These are phyloP conservation scores for Amphiprion percula DNA, from an alignment of 2,113 vertebrate species.

Conservation along the genomic window DNA sequence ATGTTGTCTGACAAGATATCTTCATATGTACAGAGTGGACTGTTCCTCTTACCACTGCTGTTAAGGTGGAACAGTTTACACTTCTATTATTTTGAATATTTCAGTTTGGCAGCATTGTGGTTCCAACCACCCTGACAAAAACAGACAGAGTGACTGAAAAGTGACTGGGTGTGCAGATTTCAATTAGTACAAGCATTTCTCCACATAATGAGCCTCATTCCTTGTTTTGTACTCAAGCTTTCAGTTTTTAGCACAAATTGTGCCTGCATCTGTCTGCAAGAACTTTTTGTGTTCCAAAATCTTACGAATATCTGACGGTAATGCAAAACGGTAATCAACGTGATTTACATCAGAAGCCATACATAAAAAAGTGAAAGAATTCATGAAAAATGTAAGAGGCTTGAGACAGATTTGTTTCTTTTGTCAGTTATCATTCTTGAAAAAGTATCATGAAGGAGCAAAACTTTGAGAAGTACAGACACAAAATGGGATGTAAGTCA, in stretches of 20 bases:
- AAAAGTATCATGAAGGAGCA: constrained; percentile 19
- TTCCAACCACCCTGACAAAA: too few relatives aligned
- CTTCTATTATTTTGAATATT: background rate
- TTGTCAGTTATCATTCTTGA: background rate
- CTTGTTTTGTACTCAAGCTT: too few relatives aligned
- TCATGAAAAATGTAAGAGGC: background rate
- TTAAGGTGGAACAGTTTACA: background rate
- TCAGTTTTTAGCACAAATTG: too few relatives aligned
- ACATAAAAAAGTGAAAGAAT: background rate
- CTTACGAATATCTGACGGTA: background rate
- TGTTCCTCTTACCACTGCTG: background rate
- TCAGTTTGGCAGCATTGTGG: too few relatives aligned
- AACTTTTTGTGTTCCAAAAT: background rate
- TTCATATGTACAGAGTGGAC: background rate
- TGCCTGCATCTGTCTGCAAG: background rate
- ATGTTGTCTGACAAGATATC: too few relatives aligned
- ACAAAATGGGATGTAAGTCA: constrained; percentile 41
- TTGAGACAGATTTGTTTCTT: background rate
- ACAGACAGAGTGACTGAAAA: too few relatives aligned
- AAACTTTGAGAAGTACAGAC: constrained; percentile 15
- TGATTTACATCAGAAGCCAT: background rate
- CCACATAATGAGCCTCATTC: background rate
- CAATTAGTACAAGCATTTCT: background rate
- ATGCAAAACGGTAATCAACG: background rate
- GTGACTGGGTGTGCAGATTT: too few relatives aligned